Evolutionary conservation across 1,140 invertebrate species (phyloP).

Genomic region (Drosophila repletoides): DNA sequence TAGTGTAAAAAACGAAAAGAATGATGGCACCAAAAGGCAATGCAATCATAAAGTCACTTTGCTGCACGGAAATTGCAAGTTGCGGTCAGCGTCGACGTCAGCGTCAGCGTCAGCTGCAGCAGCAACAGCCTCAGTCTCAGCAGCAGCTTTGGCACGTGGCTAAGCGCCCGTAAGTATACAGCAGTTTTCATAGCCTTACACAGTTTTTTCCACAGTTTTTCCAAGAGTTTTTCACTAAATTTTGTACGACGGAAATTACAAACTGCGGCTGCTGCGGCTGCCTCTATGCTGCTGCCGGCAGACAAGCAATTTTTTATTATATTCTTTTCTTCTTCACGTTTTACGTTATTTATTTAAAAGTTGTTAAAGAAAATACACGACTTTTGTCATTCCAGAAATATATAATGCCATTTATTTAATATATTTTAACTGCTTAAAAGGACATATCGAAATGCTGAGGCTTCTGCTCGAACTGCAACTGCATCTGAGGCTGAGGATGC

Average conservation of each 20-base stretch:
- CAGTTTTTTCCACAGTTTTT: slow-evolving; percentile 26
- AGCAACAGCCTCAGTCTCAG: too few species aligned
- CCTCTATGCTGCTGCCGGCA: slow-evolving; percentile 20
- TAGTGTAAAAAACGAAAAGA: too few species aligned
- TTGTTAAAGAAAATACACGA: too few species aligned
- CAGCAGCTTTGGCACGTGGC: slow-evolving; percentile 51
- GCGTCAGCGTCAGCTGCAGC: too few species aligned
- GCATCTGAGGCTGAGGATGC: background rate
- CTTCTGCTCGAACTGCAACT: background rate
- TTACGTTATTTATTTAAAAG: too few species aligned
- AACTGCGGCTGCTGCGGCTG: slow-evolving; percentile 47
- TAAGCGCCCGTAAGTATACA: slow-evolving; percentile 8
- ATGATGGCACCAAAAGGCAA: background rate
- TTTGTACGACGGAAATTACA: slow-evolving; percentile 59
- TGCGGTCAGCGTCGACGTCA: slow-evolving; percentile 67
- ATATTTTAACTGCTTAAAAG: too few species aligned
- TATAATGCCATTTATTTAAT: too few species aligned
- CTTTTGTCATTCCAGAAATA: too few species aligned
- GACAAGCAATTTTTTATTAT: slow-evolving; percentile 36
- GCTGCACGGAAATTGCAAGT: slow-evolving; percentile 72
- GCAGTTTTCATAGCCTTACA: background rate
- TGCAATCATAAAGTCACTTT: slow-evolving; percentile 76
- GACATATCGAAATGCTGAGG: slow-evolving; percentile 12
- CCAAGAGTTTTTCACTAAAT: slow-evolving; percentile 10
- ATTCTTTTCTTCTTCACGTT: too few species aligned